Evolutionary conservation across 2,113 vertebrate species (phyloP), one percentile per base, ranked within the genome.

Genomic region (Ictalurus furcatus): DNA sequence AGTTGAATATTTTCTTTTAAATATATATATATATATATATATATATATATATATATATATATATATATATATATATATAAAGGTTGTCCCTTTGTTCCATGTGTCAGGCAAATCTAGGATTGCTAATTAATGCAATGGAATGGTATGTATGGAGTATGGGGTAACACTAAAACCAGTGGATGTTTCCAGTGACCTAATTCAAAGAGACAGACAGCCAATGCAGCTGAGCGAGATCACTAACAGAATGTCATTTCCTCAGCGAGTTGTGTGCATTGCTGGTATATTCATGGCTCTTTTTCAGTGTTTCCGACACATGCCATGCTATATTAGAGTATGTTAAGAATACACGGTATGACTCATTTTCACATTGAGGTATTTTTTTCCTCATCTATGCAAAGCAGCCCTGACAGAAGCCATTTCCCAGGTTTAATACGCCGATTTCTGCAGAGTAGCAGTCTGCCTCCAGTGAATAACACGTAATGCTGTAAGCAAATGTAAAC

Each of bases 351-450:
- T 82, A 79, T 85, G 93, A 94, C 90, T 90, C 92, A 93, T 84
- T 94, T 94, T 91, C 90, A 92, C 90, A 86, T 69, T 65, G 88
- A 87, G 89, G 90, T 71, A 21, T 76, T 84, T 71, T 69, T 86
- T 52, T 56, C 54, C 54, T 67, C 11, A 6, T 83, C 37, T 91
- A 91, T 40, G 59, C 69, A 84, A 65, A 69, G 74, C 63, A 52
- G 91, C 91, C 91, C 94, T 94, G 95, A 95, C 95, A 95, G 93
- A 94, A 95, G 91, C 94, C 94, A 95, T 95, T 94, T 94, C 93
- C 92, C 16, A 87, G 89, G 91, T 94, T 92, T 94, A 94, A 94
- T 94, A 86, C 91, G 93, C 92, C 93, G 89, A 92, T 93, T 93
- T 94, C 92, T 93, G 92, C 91, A 92, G 90, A 92, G 90, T 78